These are phyloP conservation scores for Gorsachius magnificus DNA, from an alignment of 2,797 vertebrate species.

Conservation along the genomic window DNA sequence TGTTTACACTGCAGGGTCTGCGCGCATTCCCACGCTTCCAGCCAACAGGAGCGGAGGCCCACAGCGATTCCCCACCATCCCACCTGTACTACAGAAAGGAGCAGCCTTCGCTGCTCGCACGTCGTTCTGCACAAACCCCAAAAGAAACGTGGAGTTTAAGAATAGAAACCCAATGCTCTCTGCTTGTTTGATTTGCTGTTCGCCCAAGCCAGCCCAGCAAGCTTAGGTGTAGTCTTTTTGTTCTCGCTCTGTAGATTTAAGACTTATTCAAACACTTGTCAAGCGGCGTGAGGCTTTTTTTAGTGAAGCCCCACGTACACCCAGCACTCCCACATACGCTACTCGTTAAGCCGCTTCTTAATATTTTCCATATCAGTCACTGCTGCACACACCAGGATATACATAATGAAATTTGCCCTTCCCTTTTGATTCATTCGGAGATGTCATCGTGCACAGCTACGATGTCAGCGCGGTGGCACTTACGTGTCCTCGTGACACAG, in stretches of 20 bases:
- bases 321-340: background rate
- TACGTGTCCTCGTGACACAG: background rate
- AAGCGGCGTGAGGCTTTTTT: background rate
- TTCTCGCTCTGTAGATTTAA: background rate
- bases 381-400: background rate
- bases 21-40: background rate
- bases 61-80: fast-evolving
- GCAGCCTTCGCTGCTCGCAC: fast-evolving
- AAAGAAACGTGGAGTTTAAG: background rate
- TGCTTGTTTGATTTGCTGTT: background rate
- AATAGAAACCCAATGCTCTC: background rate
- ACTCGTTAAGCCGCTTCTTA: background rate
- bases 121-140: background rate
- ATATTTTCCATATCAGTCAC: background rate
- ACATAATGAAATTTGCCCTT: background rate
- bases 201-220: background rate
- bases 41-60: background rate
- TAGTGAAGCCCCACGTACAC: background rate
- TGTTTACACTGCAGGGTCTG: background rate
- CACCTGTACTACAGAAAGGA: fast-evolving
- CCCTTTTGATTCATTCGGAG: background rate
- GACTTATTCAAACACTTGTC: background rate
- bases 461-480: background rate
- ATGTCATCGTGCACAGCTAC: background rate
- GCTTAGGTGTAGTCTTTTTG: background rate